Evolutionary conservation across 2,113 vertebrate species (phyloP), one percentile per base, ranked within the genome.

Genomic region (Oceanites oceanicus): DNA sequence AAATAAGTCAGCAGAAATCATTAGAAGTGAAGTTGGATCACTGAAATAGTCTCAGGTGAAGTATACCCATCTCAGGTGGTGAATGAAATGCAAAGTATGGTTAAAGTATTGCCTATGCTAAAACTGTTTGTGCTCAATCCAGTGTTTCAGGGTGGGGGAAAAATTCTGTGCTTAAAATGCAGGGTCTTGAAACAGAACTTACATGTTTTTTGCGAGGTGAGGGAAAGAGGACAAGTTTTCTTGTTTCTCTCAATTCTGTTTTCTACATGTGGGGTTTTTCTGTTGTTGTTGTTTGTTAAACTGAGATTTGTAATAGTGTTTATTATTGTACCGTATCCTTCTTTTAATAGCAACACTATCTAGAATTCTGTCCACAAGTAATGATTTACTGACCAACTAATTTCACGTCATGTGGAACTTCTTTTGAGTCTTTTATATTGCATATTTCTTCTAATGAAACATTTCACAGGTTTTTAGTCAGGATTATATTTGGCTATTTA

Each of bases 151-250:
- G 23, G 8, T 11, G 10, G 12, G 17, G n/a, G 6, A 29, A 27
- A 59, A 40, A 22, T 26, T 6, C 15, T 62, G 2, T 77, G 47
- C 11, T 81, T 81, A 63, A 91, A 89, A 65, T 71, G 3, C 27
- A 63, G 11, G 3, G 2, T 56, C 52, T 78, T 61, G 61, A 77
- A 81, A 45, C 15, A 79, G 45, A 79, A 65, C 2, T 26, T 62
- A 4, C 0, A 0, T 73, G 47, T 0, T 6, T 88, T 89, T 82
- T 68, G 10, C 1, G 8, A 68, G 13, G 16, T 50, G 67, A 77
- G 10, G 13, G 68, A 84, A 76, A 52, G 3, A 2, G 13, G 20
- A 17, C 27, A 19, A 18, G 9, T 52, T 92, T 83, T 18, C 7
- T 15, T 44, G 55, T 79, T 77, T 36, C 20, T 76, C 11, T 78